Base-by-base conservation (phyloP, 2,113 vertebrate genomes). In the Connochaetes taurinus region DNA sequence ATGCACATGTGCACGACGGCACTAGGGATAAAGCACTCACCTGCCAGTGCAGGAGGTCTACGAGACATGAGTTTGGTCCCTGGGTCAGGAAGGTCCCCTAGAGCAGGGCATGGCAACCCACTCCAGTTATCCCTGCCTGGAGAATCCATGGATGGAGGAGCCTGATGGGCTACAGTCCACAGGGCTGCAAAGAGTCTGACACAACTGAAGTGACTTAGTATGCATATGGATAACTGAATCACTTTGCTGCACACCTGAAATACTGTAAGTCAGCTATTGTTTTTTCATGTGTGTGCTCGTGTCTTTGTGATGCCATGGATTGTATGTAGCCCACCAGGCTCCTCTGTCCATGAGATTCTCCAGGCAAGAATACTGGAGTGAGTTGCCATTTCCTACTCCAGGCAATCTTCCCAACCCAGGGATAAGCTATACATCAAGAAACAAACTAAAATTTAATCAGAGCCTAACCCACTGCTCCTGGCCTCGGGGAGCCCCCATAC, bases 401-500 rank as follows among this genome's bases (percentile, higher is more conserved):
- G n/a, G n/a, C 5, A 11, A 71, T 40, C 67, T 71, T 71, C 19
- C 64, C 67, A 71, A 71, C 67, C n/a, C 67, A 71, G 67, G 67
- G 67, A 71, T 23, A 40, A 71, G 19, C 47, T 21, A 33, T 2
- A n/a, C 0, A 0, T 21, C 47, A n/a, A 52, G 31, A n/a, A 52
- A 52, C 43, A 80, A 82, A n/a, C 5, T 82, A 82, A 52, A 52
- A 52, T 17, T 21, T 29, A 81, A 40, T 3, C 29, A 47, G 27
- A 62, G 40, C 10, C 0, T 14, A 12, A 17, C 0, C 15, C 45
- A 4, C 45, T 2, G 1, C 16, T 50, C 2, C 13, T 3, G 43
- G 76, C 74, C 12, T n/a, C n/a, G 3, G 1, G 0, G 5, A 17
- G 21, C 10, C n/a, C 29, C 31, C 4, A 21, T 81, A 98, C 99